Evolutionary conservation across 2,797 vertebrate genomes (phyloP), one percentile per base, ranked within the genome.

Genomic region (Sebastes paucispinis): DNA sequence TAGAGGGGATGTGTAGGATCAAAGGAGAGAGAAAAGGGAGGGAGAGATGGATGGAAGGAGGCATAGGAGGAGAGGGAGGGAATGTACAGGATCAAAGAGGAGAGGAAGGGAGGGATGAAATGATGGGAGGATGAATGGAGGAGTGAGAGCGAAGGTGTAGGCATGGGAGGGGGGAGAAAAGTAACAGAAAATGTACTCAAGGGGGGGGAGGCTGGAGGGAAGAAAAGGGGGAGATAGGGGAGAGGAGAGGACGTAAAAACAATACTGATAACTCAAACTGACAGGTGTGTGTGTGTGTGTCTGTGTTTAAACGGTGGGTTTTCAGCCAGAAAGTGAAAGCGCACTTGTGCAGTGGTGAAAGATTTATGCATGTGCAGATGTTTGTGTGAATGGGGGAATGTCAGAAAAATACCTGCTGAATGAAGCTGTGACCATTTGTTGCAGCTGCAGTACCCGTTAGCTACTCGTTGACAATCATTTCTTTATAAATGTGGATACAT

Each of bases 1-100:
- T 94, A 93, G 89, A 94, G 88, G 87, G 92, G 91, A 94, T 89
- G 87, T 90, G 80, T 91, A 73, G 84, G 92, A 93, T 93, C 92
- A 94, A 92, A 93, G 87, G 62, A 65, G 63, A 25, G 70, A 73
- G 81, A 71, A 65, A 71, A 47, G 43, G 43, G 43, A 47, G 80
- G 73, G 80, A 87, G 77, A 83, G 85, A 91, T 86, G 80, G 87
- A 91, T 88, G 84, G 81, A 92, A 77, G 69, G 83, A 85, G 57
- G 80, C 62, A 79, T 74, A 75, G 43, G 81, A 83, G 82, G 47
- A 87, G 70, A 75, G 79, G 81, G 68, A 73, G 82, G 32, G 64
- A 64, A 70, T 75, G 79, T 83, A 76, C 69, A 69, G 32, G 73
- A 89, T 90, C 79, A 83, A 86, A 87, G 77, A 36, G 62, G 59